phyloP scores from a whole-genome alignment of 2,888 invertebrate species.

The Troilus luridus region DNA sequence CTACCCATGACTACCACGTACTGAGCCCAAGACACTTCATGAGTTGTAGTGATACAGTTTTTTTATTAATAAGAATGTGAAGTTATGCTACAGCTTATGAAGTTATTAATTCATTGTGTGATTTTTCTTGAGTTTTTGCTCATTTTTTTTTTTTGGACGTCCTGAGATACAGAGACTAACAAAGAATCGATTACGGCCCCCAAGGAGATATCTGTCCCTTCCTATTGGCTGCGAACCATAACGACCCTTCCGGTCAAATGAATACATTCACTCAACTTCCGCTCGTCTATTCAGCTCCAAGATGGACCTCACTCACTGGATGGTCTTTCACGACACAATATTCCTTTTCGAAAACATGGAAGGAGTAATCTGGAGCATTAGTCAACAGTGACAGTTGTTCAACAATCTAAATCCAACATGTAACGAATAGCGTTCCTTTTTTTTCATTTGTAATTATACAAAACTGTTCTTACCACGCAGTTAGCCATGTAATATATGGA shows the following conservation, averaged over 20 bases:
- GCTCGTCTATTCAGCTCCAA: neutral
- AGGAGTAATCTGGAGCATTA: neutral
- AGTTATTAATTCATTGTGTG: too few relatives aligned
- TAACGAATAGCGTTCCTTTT: too few relatives aligned
- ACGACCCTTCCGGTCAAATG: conserved; percentile 27
- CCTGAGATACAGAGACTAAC: neutral
- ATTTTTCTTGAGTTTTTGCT: too few relatives aligned
- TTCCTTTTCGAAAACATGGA: neutral
- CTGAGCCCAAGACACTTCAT: too few relatives aligned
- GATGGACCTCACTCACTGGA: neutral
- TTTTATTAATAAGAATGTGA: too few relatives aligned
- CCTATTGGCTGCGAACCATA: neutral
- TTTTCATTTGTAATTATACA: too few relatives aligned
- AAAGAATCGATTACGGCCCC: neutral
- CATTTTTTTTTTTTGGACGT: too few relatives aligned
- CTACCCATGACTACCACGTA: too few relatives aligned
- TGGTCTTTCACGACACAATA: neutral
- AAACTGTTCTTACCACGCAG: too few relatives aligned
- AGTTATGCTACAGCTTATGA: too few relatives aligned
- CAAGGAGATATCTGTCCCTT: neutral
- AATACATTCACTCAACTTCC: conserved; percentile 4
- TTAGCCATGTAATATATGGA: too few relatives aligned
- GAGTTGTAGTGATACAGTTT: too few relatives aligned
- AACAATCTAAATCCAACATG: rapidly evolving
- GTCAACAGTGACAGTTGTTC: neutral